phyloP scores from a whole-genome alignment of 1,140 invertebrate species.

The Neuroterus valhalla region DNA sequence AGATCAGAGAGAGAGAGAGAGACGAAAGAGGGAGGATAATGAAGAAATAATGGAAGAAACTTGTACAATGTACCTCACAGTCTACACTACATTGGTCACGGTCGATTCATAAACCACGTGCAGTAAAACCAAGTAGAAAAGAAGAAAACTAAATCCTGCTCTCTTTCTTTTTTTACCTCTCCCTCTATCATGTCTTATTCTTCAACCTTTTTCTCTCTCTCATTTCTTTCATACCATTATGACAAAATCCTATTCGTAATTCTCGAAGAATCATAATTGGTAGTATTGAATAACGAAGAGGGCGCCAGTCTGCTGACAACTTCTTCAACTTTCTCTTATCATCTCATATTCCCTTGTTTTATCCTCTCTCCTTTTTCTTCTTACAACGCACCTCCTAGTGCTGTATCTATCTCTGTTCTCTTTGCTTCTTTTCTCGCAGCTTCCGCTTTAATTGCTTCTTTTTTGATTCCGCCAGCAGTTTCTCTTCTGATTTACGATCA shows the following conservation, averaged over 20 bases:
- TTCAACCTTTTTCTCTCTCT: constrained; percentile 20
- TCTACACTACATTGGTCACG: neutral
- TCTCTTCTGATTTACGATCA: constrained; percentile 21
- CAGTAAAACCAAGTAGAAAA: constrained; percentile 1
- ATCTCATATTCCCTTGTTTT: neutral
- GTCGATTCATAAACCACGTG: constrained; percentile 4
- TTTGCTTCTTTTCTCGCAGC: constrained; percentile 7
- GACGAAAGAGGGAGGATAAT: neutral
- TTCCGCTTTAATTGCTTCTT: neutral
- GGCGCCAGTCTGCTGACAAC: too few relatives aligned
- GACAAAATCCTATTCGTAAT: too few relatives aligned
- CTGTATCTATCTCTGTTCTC: neutral
- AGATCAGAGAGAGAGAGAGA: neutral
- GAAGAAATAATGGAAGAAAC: constrained; percentile 24
- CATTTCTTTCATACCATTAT: constrained; percentile 2
- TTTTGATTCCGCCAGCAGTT: neutral
- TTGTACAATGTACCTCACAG: neutral
- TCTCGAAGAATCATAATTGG: too few relatives aligned
- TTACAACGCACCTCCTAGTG: neutral
- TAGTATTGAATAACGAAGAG: too few relatives aligned
- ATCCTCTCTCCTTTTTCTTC: too few relatives aligned
- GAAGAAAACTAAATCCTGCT: neutral
- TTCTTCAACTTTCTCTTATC: constrained; percentile 13
- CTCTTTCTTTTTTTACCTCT: constrained; percentile 8
- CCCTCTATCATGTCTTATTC: neutral